These are phyloP conservation scores for Melieria picta DNA, from an alignment of 2,888 invertebrate species.

Conservation along the genomic window DNA sequence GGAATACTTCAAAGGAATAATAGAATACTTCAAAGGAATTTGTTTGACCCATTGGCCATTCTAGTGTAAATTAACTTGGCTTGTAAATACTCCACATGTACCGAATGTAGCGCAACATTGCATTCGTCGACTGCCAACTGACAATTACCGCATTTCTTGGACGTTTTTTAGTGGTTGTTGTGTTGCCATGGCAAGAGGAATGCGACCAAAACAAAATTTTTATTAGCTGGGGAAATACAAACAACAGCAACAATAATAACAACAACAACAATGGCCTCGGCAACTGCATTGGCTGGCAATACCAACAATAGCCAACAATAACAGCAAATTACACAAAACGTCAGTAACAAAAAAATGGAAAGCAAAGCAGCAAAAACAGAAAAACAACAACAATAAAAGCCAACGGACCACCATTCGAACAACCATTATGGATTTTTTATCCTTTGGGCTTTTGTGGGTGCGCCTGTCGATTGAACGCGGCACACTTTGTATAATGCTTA, in stretches of 20 bases:
- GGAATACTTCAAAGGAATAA: too few species aligned
- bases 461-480: neutral
- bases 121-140: neutral
- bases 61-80: too few species aligned
- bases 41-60: too few species aligned
- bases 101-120: neutral
- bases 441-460: neutral
- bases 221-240: neutral
- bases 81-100: too few species aligned
- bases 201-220: neutral
- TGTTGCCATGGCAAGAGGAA: neutral
- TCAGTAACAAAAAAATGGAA: neutral
- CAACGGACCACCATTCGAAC: too few species aligned
- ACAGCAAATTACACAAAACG: constrained; percentile 3
- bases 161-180: neutral
- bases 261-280: constrained; percentile 3
- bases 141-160: neutral
- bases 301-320: constrained; percentile 13
- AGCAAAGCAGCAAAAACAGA: too few species aligned
- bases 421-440: neutral
- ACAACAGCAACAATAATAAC: constrained; percentile 21
- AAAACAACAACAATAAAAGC: too few species aligned
- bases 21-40: too few species aligned
- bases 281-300: neutral
- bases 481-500: neutral